A percentile compares a stretch with the other conserved stretches of the same genome.
Conservation (phyloP, 2,888 invertebrate species). For the Troides helena region DNA sequence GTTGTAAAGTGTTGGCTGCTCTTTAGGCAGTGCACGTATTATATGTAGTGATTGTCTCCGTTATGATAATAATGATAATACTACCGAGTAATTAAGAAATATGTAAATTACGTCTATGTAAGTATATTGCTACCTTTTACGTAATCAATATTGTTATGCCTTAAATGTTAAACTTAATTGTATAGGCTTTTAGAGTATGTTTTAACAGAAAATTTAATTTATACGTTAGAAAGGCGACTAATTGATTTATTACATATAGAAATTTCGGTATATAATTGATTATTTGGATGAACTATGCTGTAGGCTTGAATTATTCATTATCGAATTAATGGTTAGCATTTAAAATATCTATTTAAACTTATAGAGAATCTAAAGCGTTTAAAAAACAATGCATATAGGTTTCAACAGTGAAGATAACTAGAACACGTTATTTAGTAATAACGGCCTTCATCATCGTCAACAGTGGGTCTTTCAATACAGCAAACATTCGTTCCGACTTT, state of each 20-base stretch:
- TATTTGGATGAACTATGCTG: not conserved
- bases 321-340: not conserved
- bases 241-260: not conserved
- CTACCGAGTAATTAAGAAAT: not conserved
- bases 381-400: constrained; percentile 38
- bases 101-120: not conserved
- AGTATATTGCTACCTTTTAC: not conserved
- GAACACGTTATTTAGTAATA: constrained; percentile 64
- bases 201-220: not conserved
- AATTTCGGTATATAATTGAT: not conserved
- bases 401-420: constrained; percentile 43
- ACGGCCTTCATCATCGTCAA: constrained; percentile 66
- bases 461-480: constrained; percentile 54
- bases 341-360: not conserved
- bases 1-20: too few species aligned
- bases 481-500: constrained; percentile 63
- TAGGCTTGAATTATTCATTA: not conserved
- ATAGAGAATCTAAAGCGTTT: not conserved
- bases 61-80: not conserved
- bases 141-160: not conserved
- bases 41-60: not conserved
- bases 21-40: too few species aligned
- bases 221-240: not conserved
- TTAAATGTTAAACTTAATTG: not conserved
- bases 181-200: not conserved